Base-by-base conservation (phyloP, 2,888 invertebrate species). In the Nematopogon swammerdamellus region DNA sequence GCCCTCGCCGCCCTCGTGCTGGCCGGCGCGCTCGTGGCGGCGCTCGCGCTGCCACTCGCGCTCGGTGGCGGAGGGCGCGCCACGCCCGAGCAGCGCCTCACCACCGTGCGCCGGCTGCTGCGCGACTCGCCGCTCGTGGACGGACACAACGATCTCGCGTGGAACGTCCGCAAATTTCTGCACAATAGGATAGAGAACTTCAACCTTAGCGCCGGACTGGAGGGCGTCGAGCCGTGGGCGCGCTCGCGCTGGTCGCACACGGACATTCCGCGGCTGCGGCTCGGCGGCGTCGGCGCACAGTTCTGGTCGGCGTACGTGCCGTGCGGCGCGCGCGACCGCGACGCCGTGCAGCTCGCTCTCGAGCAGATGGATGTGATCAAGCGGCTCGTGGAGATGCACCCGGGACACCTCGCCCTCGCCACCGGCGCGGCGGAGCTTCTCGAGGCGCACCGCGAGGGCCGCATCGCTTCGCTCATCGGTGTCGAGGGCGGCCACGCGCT, bases 401-500 rank as follows among this genome's bases (percentile, higher is more conserved):
- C 85, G 44, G 83, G 85, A 60, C 87, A 91, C 64, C 83, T 91
- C 55, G 83, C 85, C 51, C 72, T 91, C 59, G 91, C 87, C 53
- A 85, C 85, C 53, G 87, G 87, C 59, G 83, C 85, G 47, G 65
- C 80, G 60, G 91, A 90, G 67, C 83, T 92, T 56, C 72, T 86
- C 56, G 85, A 85, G 57, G 87, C 88, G 18, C 91, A 91, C 64
- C 82, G 84, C 50, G 83, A 83, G 46, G 92, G 92, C 10, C 86
- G 88, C 60, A 89, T 96, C 57, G 94, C 91, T 43, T 94, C 94
- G 56, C 80, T 95, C 61, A 91, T 95, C 58, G 95, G 94, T 19
- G 88, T 96, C 45, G 95, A 95, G 76, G 95, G 95, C 30, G 96
- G 96, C 6, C 95, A 96, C 70, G 89, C 92, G 25, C 85, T 96